Conservation (phyloP, 2,797 vertebrate species). For the Psittacula echo region DNA sequence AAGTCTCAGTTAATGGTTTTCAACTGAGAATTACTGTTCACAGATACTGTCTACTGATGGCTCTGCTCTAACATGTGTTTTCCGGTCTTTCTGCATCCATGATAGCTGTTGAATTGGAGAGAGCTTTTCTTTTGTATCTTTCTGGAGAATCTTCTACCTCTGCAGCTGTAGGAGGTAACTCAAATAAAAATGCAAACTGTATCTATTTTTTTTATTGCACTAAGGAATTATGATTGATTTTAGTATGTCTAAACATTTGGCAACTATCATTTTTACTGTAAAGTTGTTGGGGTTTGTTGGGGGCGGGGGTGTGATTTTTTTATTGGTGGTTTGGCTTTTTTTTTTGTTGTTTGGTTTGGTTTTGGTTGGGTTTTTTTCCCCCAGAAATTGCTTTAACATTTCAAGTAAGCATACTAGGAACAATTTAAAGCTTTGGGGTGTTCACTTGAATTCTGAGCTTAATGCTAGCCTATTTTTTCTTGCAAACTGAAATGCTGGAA, state of each 20-base stretch:
- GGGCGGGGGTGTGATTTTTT: neutral
- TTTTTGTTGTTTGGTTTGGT: neutral
- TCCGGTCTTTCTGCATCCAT: neutral
- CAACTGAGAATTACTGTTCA: neutral
- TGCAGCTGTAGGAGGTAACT: neutral
- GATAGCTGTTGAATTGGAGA: neutral
- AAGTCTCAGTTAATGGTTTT: neutral
- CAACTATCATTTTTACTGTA: neutral
- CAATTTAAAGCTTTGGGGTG: neutral
- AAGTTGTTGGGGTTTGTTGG: neutral
- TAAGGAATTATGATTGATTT: neutral
- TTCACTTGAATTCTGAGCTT: slow-evolving; percentile 14
- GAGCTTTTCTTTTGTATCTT: neutral
- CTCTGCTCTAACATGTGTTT: neutral
- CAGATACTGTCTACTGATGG: neutral
- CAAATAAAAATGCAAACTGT: neutral
- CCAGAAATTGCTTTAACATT: neutral
- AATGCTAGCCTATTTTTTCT: neutral
- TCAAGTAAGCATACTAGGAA: neutral
- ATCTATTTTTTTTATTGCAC: neutral
- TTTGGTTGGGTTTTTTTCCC: neutral
- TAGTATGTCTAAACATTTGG: neutral
- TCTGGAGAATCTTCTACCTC: neutral
- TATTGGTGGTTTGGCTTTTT: neutral
- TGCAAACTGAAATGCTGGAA: neutral